phyloP scores from a whole-genome alignment of 2,113 vertebrate species.

The Lipotes vexillifer region DNA sequence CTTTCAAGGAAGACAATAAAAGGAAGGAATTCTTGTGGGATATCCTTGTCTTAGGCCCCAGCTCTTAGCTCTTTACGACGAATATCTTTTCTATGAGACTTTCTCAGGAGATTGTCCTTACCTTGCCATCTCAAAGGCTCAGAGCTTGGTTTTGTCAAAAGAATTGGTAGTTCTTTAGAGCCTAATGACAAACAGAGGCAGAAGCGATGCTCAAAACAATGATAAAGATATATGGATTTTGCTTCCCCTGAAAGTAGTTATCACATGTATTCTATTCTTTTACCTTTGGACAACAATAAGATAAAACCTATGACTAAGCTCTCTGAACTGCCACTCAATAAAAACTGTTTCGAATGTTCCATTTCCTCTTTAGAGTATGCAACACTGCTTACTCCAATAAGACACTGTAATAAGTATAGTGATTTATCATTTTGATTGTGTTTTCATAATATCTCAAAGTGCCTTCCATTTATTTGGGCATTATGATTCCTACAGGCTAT shows the following conservation, averaged over 20 bases:
- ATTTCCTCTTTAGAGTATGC: not conserved
- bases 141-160: not conserved
- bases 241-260: not conserved
- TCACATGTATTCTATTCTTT: not conserved
- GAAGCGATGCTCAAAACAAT: not conserved
- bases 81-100: not conserved
- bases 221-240: not conserved
- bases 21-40: not conserved
- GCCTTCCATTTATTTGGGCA: not conserved
- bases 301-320: not conserved
- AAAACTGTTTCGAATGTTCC: not conserved
- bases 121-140: not conserved
- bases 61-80: not conserved
- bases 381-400: not conserved
- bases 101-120: not conserved
- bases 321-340: not conserved
- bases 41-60: not conserved
- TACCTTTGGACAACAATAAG: not conserved
- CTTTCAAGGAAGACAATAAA: not conserved
- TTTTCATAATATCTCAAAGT: conserved; percentile 30
- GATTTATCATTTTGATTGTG: conserved; percentile 44
- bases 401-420: not conserved
- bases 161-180: not conserved
- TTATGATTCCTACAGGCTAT: conserved; percentile 2
- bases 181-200: not conserved